These are phyloP conservation scores for Dysmachus trigonus DNA, from an alignment of 2,888 invertebrate genomes.

Conservation along the genomic window DNA sequence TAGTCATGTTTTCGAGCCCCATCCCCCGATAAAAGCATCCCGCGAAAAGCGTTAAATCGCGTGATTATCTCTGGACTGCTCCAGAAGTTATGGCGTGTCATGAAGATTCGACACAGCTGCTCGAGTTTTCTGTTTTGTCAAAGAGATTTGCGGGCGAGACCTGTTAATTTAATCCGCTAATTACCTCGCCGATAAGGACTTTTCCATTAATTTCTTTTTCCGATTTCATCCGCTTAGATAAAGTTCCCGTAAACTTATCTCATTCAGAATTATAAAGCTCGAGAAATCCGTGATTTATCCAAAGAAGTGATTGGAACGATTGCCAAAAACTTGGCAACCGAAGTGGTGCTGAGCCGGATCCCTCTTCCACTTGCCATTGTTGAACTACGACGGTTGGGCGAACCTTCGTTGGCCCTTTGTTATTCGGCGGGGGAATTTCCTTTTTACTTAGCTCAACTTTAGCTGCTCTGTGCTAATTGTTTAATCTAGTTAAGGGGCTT, in stretches of 20 bases:
- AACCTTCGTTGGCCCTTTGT: not conserved
- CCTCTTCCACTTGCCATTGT: not conserved
- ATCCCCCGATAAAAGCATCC: not conserved
- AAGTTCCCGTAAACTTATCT: not conserved
- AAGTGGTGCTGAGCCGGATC: not conserved
- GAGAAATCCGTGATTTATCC: not conserved
- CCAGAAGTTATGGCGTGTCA: not conserved
- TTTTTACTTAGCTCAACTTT: not conserved
- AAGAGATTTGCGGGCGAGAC: not conserved
- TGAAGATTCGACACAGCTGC: not conserved
- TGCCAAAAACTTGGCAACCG: not conserved
- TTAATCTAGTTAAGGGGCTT: not conserved
- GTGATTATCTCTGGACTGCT: not conserved
- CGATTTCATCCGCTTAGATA: not conserved
- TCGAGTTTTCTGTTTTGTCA: not conserved
- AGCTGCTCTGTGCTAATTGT: not conserved
- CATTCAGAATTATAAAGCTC: not conserved
- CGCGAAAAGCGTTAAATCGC: not conserved
- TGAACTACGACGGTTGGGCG: not conserved
- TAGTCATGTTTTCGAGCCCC: not conserved
- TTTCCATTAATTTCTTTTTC: not conserved
- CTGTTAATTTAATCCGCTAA: not conserved
- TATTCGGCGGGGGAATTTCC: not conserved
- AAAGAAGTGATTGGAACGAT: not conserved
- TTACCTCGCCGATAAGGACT: not conserved